These are phyloP conservation scores for Galaxias olidus DNA, from an alignment of 2,797 vertebrate species.

Conservation along the genomic window DNA sequence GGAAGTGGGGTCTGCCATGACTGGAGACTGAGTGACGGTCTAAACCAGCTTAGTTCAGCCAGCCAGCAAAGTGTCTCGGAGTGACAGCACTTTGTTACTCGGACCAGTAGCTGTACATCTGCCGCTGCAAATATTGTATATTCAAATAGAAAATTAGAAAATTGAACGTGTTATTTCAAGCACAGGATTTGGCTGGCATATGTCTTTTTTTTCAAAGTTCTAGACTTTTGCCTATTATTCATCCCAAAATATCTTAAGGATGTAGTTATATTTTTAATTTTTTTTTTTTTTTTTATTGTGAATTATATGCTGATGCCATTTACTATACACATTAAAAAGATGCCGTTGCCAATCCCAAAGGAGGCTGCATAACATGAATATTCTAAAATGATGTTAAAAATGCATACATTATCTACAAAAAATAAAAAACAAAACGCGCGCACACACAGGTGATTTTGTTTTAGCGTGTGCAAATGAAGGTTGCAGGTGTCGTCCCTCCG, in stretches of 20 bases:
- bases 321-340: slow-evolving; percentile 44
- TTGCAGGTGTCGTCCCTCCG: slow-evolving; percentile 73
- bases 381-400: slow-evolving; percentile 58
- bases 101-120: slow-evolving; percentile 72
- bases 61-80: slow-evolving; percentile 77
- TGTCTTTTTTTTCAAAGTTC: slow-evolving; percentile 30
- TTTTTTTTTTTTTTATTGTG: slow-evolving; percentile 40
- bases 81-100: slow-evolving; percentile 75
- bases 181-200: slow-evolving; percentile 48
- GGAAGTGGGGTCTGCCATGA: slow-evolving; percentile 52
- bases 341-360: slow-evolving; percentile 47
- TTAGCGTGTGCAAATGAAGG: slow-evolving; percentile 81
- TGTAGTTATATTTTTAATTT: slow-evolving; percentile 59
- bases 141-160: slow-evolving; percentile 78
- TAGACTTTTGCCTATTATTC: slow-evolving; percentile 36
- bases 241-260: slow-evolving; percentile 37
- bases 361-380: slow-evolving; percentile 54
- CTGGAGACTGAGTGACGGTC: slow-evolving; percentile 70
- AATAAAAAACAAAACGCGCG: slow-evolving; percentile 73
- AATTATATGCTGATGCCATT: slow-evolving; percentile 9
- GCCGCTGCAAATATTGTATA: slow-evolving; percentile 71
- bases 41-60: slow-evolving; percentile 83
- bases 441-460: slow-evolving; percentile 71
- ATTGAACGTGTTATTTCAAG: slow-evolving; percentile 67
- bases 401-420: slow-evolving; percentile 67